phyloP scores from a whole-genome alignment of 2,113 vertebrate species.

The Gulo gulo region DNA sequence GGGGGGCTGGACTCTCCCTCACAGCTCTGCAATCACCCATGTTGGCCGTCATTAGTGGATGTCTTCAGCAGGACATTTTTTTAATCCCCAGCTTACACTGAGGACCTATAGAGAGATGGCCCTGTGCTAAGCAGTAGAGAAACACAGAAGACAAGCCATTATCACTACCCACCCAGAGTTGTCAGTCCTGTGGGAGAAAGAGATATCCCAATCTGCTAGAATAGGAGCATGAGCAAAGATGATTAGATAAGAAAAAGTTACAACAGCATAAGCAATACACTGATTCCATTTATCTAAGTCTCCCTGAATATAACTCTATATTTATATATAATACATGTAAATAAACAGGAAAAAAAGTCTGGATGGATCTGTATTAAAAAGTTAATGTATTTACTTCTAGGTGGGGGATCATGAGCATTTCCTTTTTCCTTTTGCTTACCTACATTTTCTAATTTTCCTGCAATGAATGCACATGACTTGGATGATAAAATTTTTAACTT shows the following conservation, averaged over 20 bases:
- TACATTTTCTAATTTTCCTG: constrained; percentile 2
- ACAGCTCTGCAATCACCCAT: background rate
- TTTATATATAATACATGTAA: background rate
- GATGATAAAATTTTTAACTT: background rate
- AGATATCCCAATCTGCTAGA: background rate
- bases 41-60: background rate
- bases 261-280: background rate
- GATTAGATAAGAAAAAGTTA: background rate
- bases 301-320: background rate
- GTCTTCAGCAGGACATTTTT: background rate
- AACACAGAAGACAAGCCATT: background rate
- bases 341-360: background rate
- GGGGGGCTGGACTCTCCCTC: background rate
- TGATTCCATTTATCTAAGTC: background rate
- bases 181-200: background rate
- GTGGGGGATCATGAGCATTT: background rate
- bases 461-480: background rate
- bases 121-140: background rate
- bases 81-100: background rate
- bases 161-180: background rate
- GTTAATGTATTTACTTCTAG: background rate
- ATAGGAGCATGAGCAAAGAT: background rate
- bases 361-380: background rate
- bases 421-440: background rate
- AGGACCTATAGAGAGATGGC: background rate